Conservation (phyloP, 2,888 invertebrate species). For the Parascotia fuliginaria region DNA sequence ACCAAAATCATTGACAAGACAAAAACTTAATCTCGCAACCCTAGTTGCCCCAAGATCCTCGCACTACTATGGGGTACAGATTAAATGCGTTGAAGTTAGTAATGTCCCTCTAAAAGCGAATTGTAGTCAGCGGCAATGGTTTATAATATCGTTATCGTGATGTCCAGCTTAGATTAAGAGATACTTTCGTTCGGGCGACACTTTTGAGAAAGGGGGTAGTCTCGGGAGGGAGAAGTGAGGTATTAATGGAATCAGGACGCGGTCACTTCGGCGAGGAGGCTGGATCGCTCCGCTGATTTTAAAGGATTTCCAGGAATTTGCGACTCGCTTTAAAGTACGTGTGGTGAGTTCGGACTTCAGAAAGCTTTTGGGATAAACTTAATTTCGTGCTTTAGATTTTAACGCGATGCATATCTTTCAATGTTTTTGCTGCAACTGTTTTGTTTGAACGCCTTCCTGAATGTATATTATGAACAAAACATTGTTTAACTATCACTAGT, state of each 20-base stretch:
- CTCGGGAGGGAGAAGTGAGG: constrained; percentile 36
- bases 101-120: constrained; percentile 79
- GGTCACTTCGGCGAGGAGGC: constrained; percentile 58
- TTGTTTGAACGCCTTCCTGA: neutral
- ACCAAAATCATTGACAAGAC: constrained; percentile 47
- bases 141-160: constrained; percentile 77
- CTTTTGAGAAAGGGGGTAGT: constrained; percentile 49
- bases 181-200: constrained; percentile 62
- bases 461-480: neutral
- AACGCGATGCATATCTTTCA: constrained; percentile 22
- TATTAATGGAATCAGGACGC: constrained; percentile 72
- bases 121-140: constrained; percentile 74
- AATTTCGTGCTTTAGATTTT: constrained; percentile 42
- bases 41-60: constrained; percentile 52
- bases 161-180: constrained; percentile 77
- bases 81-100: constrained; percentile 75
- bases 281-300: constrained; percentile 67
- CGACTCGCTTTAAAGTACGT: constrained; percentile 58
- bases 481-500: too few relatives aligned
- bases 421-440: constrained; percentile 5
- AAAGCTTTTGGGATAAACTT: constrained; percentile 59
- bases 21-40: constrained; percentile 39
- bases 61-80: constrained; percentile 69
- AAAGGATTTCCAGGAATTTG: constrained; percentile 70
- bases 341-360: constrained; percentile 58